phyloP scores from a whole-genome alignment of 2,113 vertebrate genomes.

The Lycocorax pyrrhopterus region DNA sequence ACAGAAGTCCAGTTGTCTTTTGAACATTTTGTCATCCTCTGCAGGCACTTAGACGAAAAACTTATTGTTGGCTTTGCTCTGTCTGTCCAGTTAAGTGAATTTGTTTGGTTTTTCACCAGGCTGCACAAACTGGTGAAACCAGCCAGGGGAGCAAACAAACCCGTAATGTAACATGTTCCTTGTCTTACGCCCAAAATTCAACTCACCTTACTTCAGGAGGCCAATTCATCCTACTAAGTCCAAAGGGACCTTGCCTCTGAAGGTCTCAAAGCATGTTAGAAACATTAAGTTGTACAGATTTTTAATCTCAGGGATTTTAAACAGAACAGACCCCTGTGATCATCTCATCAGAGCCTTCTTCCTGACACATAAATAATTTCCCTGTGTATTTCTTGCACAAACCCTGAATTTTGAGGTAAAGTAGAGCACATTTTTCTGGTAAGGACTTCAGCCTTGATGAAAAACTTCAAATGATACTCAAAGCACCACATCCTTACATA shows the following conservation, averaged over 20 bases:
- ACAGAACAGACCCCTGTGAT: neutral
- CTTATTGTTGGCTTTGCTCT: neutral
- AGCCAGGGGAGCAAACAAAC: neutral
- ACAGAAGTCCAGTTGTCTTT: neutral
- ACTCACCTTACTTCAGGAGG: neutral
- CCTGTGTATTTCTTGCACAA: neutral
- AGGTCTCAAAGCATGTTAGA: neutral
- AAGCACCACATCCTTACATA: neutral
- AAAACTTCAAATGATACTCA: neutral
- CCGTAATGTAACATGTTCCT: neutral
- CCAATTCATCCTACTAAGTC: neutral
- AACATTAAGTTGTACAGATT: neutral
- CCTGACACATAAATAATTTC: neutral
- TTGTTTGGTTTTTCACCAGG: neutral
- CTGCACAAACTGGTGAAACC: neutral
- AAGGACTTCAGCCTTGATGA: neutral
- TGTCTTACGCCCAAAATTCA: neutral
- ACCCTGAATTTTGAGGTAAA: neutral
- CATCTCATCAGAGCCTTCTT: neutral
- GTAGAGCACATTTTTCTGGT: neutral
- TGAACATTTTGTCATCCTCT: slow-evolving; percentile 8
- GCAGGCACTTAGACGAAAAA: neutral
- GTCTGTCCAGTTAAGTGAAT: neutral
- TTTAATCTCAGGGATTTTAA: neutral
- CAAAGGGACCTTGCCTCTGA: neutral